phyloP scores from a whole-genome alignment of 2,797 vertebrate genomes.

The Phoxinus dragarum region DNA sequence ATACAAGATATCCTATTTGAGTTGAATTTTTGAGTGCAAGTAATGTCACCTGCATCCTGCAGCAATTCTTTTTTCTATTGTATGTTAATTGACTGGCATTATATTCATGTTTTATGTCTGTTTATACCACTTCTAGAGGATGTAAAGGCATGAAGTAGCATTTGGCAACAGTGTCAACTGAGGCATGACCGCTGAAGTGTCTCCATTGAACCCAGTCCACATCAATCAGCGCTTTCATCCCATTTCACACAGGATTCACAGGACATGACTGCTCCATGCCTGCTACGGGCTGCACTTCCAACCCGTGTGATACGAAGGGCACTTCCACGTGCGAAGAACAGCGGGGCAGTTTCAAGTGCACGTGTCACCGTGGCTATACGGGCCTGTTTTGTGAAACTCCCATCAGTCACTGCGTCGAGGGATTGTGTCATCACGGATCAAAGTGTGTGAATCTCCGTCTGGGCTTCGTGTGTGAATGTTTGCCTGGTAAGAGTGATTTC shows the following conservation, averaged over 20 bases:
- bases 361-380: constrained; percentile 74
- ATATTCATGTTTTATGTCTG: constrained; percentile 4
- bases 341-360: constrained; percentile 73
- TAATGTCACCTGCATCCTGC: neutral
- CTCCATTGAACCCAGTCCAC: neutral
- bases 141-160: constrained; percentile 43
- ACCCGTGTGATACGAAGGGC: constrained; percentile 73
- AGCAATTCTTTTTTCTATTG: neutral
- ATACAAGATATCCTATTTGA: neutral
- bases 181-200: constrained; percentile 21
- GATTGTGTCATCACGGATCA: constrained; percentile 78
- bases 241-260: constrained; percentile 67
- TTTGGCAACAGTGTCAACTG: constrained; percentile 28
- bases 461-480: constrained; percentile 75
- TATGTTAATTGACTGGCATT: constrained; percentile 5
- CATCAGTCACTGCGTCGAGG: constrained; percentile 74
- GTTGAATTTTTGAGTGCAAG: neutral
- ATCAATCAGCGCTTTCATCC: constrained; percentile 33
- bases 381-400: constrained; percentile 72
- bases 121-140: constrained; percentile 32
- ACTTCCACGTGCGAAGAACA: constrained; percentile 73
- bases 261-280: constrained; percentile 72
- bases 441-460: constrained; percentile 68
- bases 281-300: constrained; percentile 72
- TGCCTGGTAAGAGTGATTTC: constrained; percentile 68